These are phyloP conservation scores for Ochotona curzoniae DNA, from an alignment of 2,113 vertebrate species.

Conservation along the genomic window DNA sequence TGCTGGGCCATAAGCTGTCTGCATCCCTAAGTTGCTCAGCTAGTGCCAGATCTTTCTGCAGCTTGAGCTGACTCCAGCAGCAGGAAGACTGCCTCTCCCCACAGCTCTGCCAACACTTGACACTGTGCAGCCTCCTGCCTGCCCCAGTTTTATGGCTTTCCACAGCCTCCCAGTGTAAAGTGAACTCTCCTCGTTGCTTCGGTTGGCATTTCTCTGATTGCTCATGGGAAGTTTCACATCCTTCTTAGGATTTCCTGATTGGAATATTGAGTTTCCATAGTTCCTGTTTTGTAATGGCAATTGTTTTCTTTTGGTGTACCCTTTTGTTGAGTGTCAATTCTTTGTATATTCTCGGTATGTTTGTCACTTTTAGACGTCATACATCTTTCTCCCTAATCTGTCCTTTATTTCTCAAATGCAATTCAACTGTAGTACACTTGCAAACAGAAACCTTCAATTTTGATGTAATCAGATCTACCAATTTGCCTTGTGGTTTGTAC, in stretches of 20 bases:
- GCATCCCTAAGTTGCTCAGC: background rate
- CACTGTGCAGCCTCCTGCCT: background rate
- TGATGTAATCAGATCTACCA: background rate
- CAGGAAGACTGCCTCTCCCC: background rate
- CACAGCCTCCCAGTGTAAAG: background rate
- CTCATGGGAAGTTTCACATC: slow-evolving; percentile 6
- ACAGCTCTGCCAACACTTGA: background rate
- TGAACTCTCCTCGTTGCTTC: background rate
- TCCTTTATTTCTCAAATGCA: background rate
- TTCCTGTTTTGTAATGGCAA: slow-evolving; percentile 6
- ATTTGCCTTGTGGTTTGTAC: background rate
- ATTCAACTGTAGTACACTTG: background rate
- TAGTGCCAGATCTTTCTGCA: background rate
- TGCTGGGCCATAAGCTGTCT: background rate
- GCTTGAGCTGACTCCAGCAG: background rate
- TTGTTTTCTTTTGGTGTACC: background rate
- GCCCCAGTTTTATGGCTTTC: background rate
- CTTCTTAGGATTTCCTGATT: background rate
- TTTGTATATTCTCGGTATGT: background rate
- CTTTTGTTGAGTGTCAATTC: background rate
- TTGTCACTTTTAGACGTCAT: background rate
- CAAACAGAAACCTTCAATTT: slow-evolving; percentile 38
- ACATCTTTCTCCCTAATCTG: background rate
- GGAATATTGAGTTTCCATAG: background rate
- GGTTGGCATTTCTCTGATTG: slow-evolving; percentile 40